Conservation (phyloP, 1,140 invertebrate genomes). For the Sipha flava region DNA sequence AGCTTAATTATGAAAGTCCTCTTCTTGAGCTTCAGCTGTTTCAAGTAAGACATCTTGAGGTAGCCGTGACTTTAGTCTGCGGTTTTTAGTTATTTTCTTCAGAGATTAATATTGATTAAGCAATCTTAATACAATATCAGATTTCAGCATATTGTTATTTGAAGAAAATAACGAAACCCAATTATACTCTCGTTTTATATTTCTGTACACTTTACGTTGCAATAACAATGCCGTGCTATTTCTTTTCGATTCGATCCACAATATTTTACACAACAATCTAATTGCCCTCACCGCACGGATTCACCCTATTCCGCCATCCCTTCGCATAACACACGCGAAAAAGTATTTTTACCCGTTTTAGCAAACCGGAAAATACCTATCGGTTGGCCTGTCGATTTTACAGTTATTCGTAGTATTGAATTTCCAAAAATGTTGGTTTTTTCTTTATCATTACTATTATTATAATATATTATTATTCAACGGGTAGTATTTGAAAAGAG, state of each 20-base stretch:
- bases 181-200: too few species aligned
- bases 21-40: too few species aligned
- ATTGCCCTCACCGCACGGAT: not conserved
- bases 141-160: too few species aligned
- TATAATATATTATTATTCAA: not conserved
- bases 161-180: too few species aligned
- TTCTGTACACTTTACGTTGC: not conserved
- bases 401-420: constrained; percentile 10
- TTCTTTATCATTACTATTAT: not conserved
- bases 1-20: too few species aligned
- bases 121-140: too few species aligned
- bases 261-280: not conserved
- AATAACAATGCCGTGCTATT: not conserved
- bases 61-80: too few species aligned
- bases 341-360: not conserved
- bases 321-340: not conserved
- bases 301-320: not conserved
- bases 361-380: constrained; percentile 20
- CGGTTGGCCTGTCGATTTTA: constrained; percentile 4
- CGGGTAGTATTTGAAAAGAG: not conserved
- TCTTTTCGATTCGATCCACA: too few species aligned
- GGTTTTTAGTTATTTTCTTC: too few species aligned
- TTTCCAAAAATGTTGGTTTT: not conserved
- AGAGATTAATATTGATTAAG: too few species aligned
- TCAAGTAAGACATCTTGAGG: too few species aligned